phyloP scores from a whole-genome alignment of 2,797 vertebrate species.

The Sparus aurata region DNA sequence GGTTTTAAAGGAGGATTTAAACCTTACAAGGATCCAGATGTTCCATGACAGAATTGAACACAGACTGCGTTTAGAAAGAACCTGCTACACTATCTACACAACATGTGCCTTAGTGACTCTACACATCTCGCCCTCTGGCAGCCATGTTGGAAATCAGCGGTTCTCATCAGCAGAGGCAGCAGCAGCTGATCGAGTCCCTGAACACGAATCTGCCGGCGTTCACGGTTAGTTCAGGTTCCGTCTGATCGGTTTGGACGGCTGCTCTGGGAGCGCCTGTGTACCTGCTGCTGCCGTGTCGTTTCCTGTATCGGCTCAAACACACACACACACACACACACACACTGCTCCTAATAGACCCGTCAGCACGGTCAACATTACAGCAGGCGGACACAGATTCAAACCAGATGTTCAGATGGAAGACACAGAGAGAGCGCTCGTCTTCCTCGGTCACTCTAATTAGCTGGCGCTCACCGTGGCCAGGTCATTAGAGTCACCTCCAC shows the following conservation, averaged over 20 bases:
- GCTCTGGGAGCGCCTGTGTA: constrained; percentile 38
- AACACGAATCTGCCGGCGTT: constrained; percentile 27
- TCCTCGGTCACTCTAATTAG: constrained; percentile 62
- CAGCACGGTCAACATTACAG: constrained; percentile 43
- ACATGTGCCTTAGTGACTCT: background rate
- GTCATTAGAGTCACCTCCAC: constrained; percentile 65
- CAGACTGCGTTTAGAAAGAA: background rate
- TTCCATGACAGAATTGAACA: background rate
- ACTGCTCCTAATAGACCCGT: constrained; percentile 51
- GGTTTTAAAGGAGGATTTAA: no score
- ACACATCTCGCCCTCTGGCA: constrained; percentile 31
- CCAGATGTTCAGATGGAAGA: constrained; percentile 60
- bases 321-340: constrained; percentile 3
- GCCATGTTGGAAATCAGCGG: constrained; percentile 38
- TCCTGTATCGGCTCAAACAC: constrained; percentile 41
- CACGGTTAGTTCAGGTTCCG: constrained; percentile 29
- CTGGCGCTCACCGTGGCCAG: constrained; percentile 41
- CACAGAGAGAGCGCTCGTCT: constrained; percentile 1
- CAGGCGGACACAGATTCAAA: constrained; percentile 28
- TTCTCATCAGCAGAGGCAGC: constrained; percentile 6
- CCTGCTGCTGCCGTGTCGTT: constrained; percentile 62
- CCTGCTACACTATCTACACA: no score
- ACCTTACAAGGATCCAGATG: no score
- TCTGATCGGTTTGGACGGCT: constrained; percentile 53
- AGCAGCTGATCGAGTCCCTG: constrained; percentile 33